Evolutionary conservation across 2,888 invertebrate species (phyloP), one percentile per base, ranked within the genome.

Genomic region (Thera britannica): DNA sequence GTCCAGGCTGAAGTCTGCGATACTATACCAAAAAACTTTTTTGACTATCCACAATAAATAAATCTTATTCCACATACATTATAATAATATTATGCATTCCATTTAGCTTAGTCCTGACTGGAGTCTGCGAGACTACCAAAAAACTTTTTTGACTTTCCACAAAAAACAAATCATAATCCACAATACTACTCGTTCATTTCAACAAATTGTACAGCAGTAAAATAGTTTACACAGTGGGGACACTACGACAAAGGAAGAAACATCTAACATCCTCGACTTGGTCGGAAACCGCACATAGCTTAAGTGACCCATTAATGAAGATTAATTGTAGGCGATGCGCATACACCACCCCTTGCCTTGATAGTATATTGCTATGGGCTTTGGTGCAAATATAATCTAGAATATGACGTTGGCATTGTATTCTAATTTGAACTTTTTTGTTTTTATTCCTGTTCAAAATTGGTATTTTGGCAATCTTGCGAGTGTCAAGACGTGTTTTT

Each of bases 261-360:
- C 74, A 79, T 76, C 77, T 71, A 79, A 79, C 79, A 82, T 83
- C 82, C 81, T 79, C 78, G 82, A 81, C 83, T 86, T 80, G 62
- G 62, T 64, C 79, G 83, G 81, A 79, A 85, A 86, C 89, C 90
- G 83, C 89, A 89, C 84, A 85, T 86, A 84, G 86, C 88, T 85
- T 85, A 80, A 84, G 83, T 83, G 83, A 87, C 83, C 85, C 88
- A 85, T 87, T 92, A 92, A 92, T 92, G 90, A 91, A 90, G 92
- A 92, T 92, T 90, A 92, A 92, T 90, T 86, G 89, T 85, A 82
- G 82, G 83, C 83, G 83, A 80, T 81, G 84, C 82, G 79, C 83
- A 84, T 80, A 83, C 83, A 77, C 75, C 74, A 70, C 71, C 72
- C 73, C 71, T 73, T 72, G 74, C 70, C 54, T 61, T 34, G 58